These are phyloP conservation scores for Petrolisthes cinctipes DNA, from an alignment of 2,888 invertebrate genomes.

Conservation along the genomic window DNA sequence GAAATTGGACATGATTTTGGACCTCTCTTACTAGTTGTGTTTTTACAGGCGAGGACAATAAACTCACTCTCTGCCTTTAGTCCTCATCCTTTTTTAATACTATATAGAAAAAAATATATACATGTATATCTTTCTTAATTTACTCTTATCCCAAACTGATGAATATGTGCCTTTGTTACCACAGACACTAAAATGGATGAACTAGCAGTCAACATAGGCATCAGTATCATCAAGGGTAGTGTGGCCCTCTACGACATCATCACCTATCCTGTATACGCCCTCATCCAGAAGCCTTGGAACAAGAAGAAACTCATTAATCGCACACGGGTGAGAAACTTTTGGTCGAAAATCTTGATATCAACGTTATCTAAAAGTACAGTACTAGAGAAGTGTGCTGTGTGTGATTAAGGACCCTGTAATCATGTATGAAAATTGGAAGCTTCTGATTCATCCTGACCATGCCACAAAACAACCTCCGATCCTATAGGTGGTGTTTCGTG, in stretches of 20 bases:
- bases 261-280: slow-evolving; percentile 89
- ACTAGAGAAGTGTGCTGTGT: not conserved
- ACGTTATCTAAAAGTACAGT: not conserved
- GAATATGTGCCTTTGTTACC: not conserved
- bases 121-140: not conserved
- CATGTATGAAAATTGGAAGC: no score
- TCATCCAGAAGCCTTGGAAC: slow-evolving; percentile 89
- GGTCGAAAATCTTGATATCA: not conserved
- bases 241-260: slow-evolving; percentile 87
- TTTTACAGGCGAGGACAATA: no score
- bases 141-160: not conserved
- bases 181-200: slow-evolving; percentile 44
- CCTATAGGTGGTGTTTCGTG: no score
- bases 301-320: slow-evolving; percentile 34
- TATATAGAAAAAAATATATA: not conserved
- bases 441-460: no score
- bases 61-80: not conserved
- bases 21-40: no score
- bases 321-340: slow-evolving; percentile 47
- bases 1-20: no score
- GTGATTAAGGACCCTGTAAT: not conserved
- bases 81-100: not conserved
- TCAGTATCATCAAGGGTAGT: slow-evolving; percentile 67
- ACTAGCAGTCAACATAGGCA: slow-evolving; percentile 38
- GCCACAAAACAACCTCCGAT: no score